Base-by-base conservation (phyloP, 2,797 vertebrate genomes). In the Sebastes minor region DNA sequence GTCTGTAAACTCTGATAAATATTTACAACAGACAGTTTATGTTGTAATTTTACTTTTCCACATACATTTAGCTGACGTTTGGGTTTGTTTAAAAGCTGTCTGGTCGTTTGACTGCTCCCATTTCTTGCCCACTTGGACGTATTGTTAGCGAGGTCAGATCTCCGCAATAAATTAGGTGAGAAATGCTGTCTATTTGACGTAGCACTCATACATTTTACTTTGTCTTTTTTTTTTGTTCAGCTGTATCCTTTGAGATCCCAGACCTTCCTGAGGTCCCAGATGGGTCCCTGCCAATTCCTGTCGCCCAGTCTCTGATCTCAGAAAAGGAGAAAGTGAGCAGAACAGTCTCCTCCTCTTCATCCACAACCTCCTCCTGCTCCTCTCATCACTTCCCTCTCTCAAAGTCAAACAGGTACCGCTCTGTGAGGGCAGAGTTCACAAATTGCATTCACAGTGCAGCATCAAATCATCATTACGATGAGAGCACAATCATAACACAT, bases 161-260 rank as follows among this genome's bases (percentile, higher is more conserved):
- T 42, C 23, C 14, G 18, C 16, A 20, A 42, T 56, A 9, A 20
- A 59, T 7, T 57, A 2, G 42, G 16, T 46, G 42, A 46, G 1
- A 28, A 33, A 33, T 33, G 22, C 2, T 35, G 14, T 35, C 4
- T 49, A 1, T 61, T 27, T 38, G 7, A 63, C 14, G 12, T 8
- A 32, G 5, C 3, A 5, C 52, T 80, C 2, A 8, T 57, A 2
- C 6, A 25, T 7, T 53, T 35, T 5, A 13, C 8, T 32, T 10
- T 42, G 18, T 72, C 35, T 35, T 35, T 35, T 78, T 64, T 14
- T 59, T 76, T 76, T 46, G 38, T 1, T 71, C 83, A 96, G 96
- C 81, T 60, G 65, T 88, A 22, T 88, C 94, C 68, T 96, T 96
- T 86, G 92, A 95, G 87, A 86, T 95, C 71, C 93, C 93, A 28